phyloP scores from a whole-genome alignment of 2,797 vertebrate species.

The Darevskia nairensis region DNA sequence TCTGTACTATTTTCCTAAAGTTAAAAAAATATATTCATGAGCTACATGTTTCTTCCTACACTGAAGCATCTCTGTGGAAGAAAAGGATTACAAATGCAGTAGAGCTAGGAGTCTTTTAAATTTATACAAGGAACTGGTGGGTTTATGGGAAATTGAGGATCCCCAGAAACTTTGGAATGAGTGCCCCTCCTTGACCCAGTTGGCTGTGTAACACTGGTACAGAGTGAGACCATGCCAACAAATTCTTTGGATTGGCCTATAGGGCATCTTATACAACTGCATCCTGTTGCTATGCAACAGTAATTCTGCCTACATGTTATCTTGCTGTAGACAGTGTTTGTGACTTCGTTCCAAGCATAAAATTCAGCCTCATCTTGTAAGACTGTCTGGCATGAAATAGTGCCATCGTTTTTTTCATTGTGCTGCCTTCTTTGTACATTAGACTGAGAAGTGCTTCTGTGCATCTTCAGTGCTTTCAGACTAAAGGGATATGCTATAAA shows the following conservation, averaged over 20 bases:
- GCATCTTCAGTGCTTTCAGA: slow-evolving; percentile 71
- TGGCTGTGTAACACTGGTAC: not conserved
- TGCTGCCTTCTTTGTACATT: slow-evolving; percentile 76
- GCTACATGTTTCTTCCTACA: not conserved
- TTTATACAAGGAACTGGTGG: not conserved
- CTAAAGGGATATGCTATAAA: slow-evolving; percentile 79
- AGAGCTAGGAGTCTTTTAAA: not conserved
- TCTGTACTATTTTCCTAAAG: not conserved
- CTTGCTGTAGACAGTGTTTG: slow-evolving; percentile 70
- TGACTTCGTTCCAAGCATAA: slow-evolving; percentile 71
- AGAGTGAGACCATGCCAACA: not conserved
- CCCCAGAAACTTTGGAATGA: not conserved
- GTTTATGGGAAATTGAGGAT: not conserved
- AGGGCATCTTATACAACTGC: slow-evolving; percentile 73
- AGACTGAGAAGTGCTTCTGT: slow-evolving; percentile 72
- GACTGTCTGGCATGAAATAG: slow-evolving; percentile 77
- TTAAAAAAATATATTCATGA: not conserved
- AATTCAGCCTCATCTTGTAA: slow-evolving; percentile 75
- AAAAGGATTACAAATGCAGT: not conserved
- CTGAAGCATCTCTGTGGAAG: not conserved
- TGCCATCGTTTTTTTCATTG: slow-evolving; percentile 73
- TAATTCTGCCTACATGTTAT: slow-evolving; percentile 79
- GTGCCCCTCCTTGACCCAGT: not conserved
- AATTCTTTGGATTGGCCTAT: not conserved
- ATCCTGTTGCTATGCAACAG: slow-evolving; percentile 79